phyloP scores from a whole-genome alignment of 2,113 vertebrate species.

The Sylvilagus bachmani region DNA sequence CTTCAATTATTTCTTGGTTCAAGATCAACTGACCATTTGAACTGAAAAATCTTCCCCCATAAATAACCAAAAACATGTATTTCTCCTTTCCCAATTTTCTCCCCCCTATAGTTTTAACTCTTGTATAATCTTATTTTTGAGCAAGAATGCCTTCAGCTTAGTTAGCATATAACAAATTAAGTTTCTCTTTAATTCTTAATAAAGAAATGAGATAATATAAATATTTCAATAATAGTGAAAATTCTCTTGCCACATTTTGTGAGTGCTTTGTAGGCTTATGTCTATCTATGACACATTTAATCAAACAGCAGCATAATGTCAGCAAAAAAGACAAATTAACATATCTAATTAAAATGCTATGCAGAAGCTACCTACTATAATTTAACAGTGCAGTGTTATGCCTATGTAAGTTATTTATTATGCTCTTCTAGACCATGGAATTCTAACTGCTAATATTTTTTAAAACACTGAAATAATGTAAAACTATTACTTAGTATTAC shows the following conservation, averaged over 20 bases:
- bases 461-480: conserved; percentile 9
- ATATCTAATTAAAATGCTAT: conserved; percentile 69
- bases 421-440: background rate
- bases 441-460: conserved; percentile 49
- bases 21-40: conserved; percentile 42
- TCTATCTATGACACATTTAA: conserved; percentile 66
- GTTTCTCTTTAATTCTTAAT: conserved; percentile 72
- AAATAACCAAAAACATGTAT: background rate
- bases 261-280: conserved; percentile 61
- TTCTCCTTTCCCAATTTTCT: background rate
- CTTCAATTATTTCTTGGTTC: conserved; percentile 53
- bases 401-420: background rate
- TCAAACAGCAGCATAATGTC: conserved; percentile 62
- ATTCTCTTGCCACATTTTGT: conserved; percentile 46
- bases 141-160: conserved; percentile 56
- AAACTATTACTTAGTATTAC: background rate
- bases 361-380: conserved; percentile 36
- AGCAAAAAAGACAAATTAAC: conserved; percentile 57
- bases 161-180: conserved; percentile 82
- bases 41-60: conserved; percentile 17
- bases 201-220: conserved; percentile 72
- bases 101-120: background rate
- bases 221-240: conserved; percentile 57
- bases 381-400: conserved; percentile 26
- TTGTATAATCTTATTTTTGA: conserved; percentile 64